A percentile compares a stretch with the other conserved stretches of the same genome.
These are phyloP conservation scores for Ictalurus punctatus DNA, from an alignment of 2,113 vertebrate genomes.

Conservation along the genomic window DNA sequence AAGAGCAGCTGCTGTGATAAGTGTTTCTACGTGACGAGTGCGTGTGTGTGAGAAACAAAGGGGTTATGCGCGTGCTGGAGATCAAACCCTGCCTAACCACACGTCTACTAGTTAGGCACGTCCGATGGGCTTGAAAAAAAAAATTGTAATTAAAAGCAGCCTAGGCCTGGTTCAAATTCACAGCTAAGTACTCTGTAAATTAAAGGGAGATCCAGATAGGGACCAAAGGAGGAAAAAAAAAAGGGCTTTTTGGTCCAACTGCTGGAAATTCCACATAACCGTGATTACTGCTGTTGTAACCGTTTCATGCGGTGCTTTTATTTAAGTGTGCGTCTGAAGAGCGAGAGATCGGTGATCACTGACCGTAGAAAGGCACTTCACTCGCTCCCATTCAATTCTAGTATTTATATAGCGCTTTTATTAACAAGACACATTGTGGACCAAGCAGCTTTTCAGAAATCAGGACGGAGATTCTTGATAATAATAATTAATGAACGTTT, in stretches of 20 bases:
- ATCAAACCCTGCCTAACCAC: slow-evolving; percentile 66
- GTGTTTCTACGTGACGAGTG: background rate
- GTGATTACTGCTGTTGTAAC: slow-evolving; percentile 72
- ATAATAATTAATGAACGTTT: background rate
- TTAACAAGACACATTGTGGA: background rate
- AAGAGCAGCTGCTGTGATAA: slow-evolving; percentile 8
- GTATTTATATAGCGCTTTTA: background rate
- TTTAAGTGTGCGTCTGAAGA: background rate
- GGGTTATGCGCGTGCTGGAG: slow-evolving; percentile 58
- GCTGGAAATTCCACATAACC: slow-evolving; percentile 65
- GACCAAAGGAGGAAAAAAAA: slow-evolving; percentile 52
- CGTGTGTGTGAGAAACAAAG: slow-evolving; percentile 54
- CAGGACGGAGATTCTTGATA: background rate
- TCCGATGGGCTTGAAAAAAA: slow-evolving; percentile 44
- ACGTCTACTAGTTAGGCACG: slow-evolving; percentile 63
- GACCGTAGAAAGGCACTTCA: background rate
- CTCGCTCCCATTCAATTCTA: background rate
- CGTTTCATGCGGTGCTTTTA: slow-evolving; percentile 65
- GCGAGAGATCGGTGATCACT: background rate
- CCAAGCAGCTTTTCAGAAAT: background rate
- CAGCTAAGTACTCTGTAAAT: slow-evolving; percentile 69
- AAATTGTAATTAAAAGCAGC: slow-evolving; percentile 65
- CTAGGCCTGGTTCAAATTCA: slow-evolving; percentile 71
- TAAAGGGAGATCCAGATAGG: slow-evolving; percentile 71
- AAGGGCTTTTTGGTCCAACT: slow-evolving; percentile 60